Percentiles rank a stretch among this genome's conserved stretches.
Conservation (phyloP, 2,888 invertebrate species). For the Drepana falcataria region DNA sequence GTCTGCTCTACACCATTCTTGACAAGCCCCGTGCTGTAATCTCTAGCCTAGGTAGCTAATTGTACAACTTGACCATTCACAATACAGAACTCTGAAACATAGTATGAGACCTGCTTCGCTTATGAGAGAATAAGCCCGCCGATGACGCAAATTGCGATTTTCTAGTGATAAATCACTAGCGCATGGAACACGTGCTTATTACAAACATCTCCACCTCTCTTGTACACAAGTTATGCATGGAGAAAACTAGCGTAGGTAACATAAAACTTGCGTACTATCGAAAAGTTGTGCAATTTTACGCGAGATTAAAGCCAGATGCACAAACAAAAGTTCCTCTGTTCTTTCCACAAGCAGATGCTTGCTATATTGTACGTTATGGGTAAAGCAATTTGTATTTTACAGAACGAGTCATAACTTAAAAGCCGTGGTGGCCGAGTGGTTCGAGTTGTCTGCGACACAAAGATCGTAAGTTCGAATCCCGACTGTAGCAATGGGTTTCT, state of each 20-base stretch:
- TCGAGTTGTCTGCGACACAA: no score
- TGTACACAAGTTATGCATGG: not conserved
- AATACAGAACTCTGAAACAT: not conserved
- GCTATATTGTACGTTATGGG: conserved; percentile 16
- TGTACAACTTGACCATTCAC: not conserved
- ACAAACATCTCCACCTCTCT: no score
- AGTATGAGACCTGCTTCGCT: no score
- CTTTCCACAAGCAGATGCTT: conserved; percentile 10
- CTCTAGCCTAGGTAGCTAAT: not conserved
- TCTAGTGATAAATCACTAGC: no score
- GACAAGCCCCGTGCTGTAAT: no score
- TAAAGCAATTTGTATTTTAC: conserved; percentile 3
- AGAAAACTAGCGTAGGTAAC: conserved; percentile 26
- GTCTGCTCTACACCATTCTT: no score
- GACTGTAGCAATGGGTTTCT: no score
- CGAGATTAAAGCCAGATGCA: conserved; percentile 31
- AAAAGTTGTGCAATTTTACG: conserved; percentile 32
- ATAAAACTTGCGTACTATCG: conserved; percentile 17
- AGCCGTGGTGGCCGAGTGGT: no score
- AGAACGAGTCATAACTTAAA: conserved; percentile 4
- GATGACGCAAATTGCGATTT: no score
- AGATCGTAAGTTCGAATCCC: no score
- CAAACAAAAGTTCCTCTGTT: conserved; percentile 32
- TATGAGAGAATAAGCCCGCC: no score
- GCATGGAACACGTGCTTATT: no score